These are phyloP conservation scores for Cyanoderma ruficeps DNA, from an alignment of 2,113 vertebrate species.

Conservation along the genomic window DNA sequence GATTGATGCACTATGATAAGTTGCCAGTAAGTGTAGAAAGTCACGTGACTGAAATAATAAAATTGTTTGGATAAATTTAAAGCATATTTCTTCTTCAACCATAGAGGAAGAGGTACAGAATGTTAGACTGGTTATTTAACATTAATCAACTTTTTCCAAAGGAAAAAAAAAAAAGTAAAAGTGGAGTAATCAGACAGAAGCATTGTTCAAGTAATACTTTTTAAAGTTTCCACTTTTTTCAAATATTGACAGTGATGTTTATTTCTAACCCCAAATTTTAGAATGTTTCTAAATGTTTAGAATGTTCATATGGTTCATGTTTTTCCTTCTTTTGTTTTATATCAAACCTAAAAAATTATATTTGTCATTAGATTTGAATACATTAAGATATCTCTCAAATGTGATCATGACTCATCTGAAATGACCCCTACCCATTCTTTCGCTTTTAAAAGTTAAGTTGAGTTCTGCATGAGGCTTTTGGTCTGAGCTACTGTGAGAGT, in stretches of 20 bases:
- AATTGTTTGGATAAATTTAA: neutral
- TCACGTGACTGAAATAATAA: neutral
- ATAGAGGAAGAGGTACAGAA: neutral
- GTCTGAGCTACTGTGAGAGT: neutral
- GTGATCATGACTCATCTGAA: neutral
- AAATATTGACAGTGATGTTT: neutral
- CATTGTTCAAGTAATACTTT: neutral
- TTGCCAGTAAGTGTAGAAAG: neutral
- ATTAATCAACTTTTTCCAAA: neutral
- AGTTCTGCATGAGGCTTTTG: neutral
- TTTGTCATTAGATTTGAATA: neutral
- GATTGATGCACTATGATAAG: neutral
- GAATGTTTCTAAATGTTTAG: neutral
- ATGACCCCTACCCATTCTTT: neutral
- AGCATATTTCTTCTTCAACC: neutral
- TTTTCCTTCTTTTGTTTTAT: neutral
- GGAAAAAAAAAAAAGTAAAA: neutral
- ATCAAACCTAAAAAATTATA: neutral
- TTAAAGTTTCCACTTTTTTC: neutral
- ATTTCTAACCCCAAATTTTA: neutral
- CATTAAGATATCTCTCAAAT: neutral
- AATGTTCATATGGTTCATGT: neutral
- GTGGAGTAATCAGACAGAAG: neutral
- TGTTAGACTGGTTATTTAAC: neutral
- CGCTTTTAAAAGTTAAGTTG: neutral